Evolutionary conservation across 2,888 invertebrate species (phyloP), one percentile per base, ranked within the genome.

Genomic region (Rhingia rostrata): DNA sequence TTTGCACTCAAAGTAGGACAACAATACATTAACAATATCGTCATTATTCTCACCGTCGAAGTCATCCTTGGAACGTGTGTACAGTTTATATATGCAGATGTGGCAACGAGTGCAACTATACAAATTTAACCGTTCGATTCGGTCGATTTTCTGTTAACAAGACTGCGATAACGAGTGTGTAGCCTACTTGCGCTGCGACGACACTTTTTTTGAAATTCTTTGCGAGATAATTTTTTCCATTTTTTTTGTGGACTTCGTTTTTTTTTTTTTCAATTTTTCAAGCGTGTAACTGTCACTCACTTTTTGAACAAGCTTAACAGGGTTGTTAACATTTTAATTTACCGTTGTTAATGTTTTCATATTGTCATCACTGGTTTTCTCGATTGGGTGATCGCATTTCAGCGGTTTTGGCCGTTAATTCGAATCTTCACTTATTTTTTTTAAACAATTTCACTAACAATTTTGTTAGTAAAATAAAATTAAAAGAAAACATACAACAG

Each of bases 1-100:
- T 66, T 80, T 74, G 60, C 80, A 69, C 80, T 75, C 69, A 84
- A 84, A 80, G 77, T 84, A 66, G 84, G 84, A 69, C 84, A 84
- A 84, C 80, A 80, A 83, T 79, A 73, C 83, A 79, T 79, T 83
- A 83, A 63, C 67, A 83, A 83, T 83, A 81, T 81, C 64, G 81
- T 74, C 81, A 81, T 75, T 81, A 83, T 83, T 83, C 83, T 79
- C 83, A 83, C 83, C 79, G 83, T 78, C 72, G 82, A 67, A 61
- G 67, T 78, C 82, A 78, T 83, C 82, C 61, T 83, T 72, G 70
- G 60, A 70, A 45, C 60, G 53, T 49, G 49, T 69, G n/a, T 32
- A 64, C 33, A 67, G 4, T 30, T 33, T 53, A 33, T 14, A 43
- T 39, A 61, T 74, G 58, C 58, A 66, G 37, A 78, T 72, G 41